phyloP scores from a whole-genome alignment of 2,797 vertebrate species.

The Manis pentadactyla region DNA sequence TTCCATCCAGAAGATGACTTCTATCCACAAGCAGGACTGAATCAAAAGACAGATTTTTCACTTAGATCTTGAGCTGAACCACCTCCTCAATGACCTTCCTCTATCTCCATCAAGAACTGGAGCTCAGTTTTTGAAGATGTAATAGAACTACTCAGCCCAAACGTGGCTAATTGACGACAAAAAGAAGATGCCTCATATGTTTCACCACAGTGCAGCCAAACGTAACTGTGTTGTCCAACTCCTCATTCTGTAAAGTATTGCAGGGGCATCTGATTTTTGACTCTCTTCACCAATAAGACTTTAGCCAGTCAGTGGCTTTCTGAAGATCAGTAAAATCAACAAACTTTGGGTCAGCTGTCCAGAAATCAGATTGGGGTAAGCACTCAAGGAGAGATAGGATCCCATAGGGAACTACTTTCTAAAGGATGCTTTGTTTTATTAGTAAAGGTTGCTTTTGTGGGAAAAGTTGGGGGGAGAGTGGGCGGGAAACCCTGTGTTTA shows the following conservation, averaged over 20 bases:
- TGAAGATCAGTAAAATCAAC: slow-evolving; percentile 77
- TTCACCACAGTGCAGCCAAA: slow-evolving; percentile 71
- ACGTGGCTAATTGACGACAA: slow-evolving; percentile 79
- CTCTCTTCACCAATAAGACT: slow-evolving; percentile 71
- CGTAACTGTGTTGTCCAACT: slow-evolving; percentile 74
- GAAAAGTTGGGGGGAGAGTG: slow-evolving; percentile 43
- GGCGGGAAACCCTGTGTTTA: not conserved
- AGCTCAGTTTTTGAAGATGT: slow-evolving; percentile 77
- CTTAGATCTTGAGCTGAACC: slow-evolving; percentile 78
- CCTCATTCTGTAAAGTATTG: slow-evolving; percentile 72
- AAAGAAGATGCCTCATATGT: slow-evolving; percentile 70
- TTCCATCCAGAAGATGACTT: slow-evolving; percentile 73
- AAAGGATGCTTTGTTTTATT: slow-evolving; percentile 66
- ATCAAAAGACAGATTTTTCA: slow-evolving; percentile 82
- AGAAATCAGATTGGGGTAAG: slow-evolving; percentile 76
- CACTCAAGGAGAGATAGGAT: slow-evolving; percentile 71
- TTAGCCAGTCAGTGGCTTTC: slow-evolving; percentile 72
- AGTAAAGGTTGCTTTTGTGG: slow-evolving; percentile 63
- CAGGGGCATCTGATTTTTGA: slow-evolving; percentile 76
- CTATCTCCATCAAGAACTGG: slow-evolving; percentile 80
- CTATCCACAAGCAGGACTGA: slow-evolving; percentile 75
- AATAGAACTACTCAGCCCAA: slow-evolving; percentile 76
- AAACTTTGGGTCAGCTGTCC: slow-evolving; percentile 79
- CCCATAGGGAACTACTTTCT: slow-evolving; percentile 57
- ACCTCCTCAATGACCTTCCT: slow-evolving; percentile 76